Percentiles rank a stretch among this genome's conserved stretches.
Evolutionary conservation across 2,113 vertebrate species (phyloP).

Genomic region (Caracal caracal): DNA sequence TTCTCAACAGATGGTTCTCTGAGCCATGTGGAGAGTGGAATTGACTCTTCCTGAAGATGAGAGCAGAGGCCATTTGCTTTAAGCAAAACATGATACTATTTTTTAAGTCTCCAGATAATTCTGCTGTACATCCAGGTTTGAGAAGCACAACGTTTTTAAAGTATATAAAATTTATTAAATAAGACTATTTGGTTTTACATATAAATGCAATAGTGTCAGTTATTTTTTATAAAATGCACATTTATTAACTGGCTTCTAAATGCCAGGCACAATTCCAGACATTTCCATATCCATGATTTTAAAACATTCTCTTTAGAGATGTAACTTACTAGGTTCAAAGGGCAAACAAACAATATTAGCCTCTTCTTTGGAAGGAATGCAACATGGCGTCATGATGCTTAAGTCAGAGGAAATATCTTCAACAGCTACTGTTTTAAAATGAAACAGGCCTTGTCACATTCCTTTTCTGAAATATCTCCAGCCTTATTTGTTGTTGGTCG

Average conservation of each 20-base stretch:
- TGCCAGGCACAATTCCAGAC: neutral
- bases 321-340: neutral
- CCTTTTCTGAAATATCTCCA: constrained; percentile 25
- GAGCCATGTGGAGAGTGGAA: neutral
- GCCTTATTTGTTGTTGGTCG: neutral
- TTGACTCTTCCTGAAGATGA: neutral
- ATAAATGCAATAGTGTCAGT: neutral
- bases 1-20: neutral
- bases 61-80: neutral
- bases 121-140: neutral
- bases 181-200: neutral
- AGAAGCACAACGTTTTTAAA: neutral
- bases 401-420: neutral
- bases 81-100: neutral
- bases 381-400: neutral
- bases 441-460: constrained; percentile 11
- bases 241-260: neutral
- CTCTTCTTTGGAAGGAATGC: neutral
- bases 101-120: neutral
- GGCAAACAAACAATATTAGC: neutral
- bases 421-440: constrained; percentile 32
- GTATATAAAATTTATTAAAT: neutral
- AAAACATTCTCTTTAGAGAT: neutral
- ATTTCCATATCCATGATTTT: constrained; percentile 15
- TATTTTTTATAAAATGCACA: neutral